Base-by-base conservation (phyloP, 2,797 vertebrate genomes). In the Pampus argenteus region DNA sequence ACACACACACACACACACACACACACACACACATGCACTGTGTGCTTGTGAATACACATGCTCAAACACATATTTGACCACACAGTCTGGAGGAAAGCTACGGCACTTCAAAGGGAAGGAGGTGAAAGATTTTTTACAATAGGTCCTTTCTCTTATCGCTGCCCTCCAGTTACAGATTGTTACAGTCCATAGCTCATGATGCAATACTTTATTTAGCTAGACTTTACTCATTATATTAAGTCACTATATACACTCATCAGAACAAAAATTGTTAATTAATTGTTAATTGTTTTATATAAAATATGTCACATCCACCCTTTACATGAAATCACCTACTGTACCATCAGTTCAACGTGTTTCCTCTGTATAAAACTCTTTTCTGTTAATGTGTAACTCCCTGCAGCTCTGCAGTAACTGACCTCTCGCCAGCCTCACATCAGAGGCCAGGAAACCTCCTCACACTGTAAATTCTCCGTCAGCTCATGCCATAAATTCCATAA, bases 401-500 rank as follows among this genome's bases (percentile, higher is more conserved):
- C 22, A 61, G 63, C 58, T 71, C 42, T 64, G 61, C 55, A 50
- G 40, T 56, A 31, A 72, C 26, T 48, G 57, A 74, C 10, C n/a
- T n/a, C n/a, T n/a, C n/a, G n/a, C 11, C 7, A 56, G 72, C 76
- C 69, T 82, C 40, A 0, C 52, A 54, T 51, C 44, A 68, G 40
- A 72, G 54, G 54, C 45, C 42, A 31, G 44, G 45, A 73, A 80
- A 61, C 71, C 25, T 58, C 38, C 58, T 52, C 52, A 11, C 51
- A 28, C 57, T 66, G 76, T 76, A 82, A 71, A 76, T 72, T 69
- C 40, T 75, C 60, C 20, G 70, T 60, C 71, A 25, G 62, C 26
- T 60, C 60, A 61, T 74, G 36, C 66, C 20, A 18, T 58, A 65
- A 86, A 85, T 87, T 86, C 70, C 80, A 57, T 22, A 49, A 59